Base-by-base conservation (phyloP, 2,797 vertebrate species). In the Eremophila alpestris region DNA sequence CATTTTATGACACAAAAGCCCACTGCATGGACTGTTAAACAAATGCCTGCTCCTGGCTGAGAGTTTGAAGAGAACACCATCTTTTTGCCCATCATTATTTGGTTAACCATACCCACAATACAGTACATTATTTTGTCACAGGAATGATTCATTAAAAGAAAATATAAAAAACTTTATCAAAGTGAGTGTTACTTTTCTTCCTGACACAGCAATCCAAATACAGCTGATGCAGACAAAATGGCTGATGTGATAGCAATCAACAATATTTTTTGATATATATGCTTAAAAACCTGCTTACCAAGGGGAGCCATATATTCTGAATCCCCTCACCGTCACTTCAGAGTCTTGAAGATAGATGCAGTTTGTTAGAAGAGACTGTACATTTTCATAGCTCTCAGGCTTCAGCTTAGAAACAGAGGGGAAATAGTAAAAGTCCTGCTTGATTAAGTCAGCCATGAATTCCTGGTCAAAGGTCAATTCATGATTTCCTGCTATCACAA, bases 311-410 rank as follows among this genome's bases (percentile, higher is more conserved):
- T 99, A 99, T 97, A 99, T 98, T 82, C 98, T 98, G 98, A 99
- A 99, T 87, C 99, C 99, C 38, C 99, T 97, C 90, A 99, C 99
- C 0, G 98, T 99, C 95, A 99, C 99, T 96, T 99, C 99, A 0
- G 99, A 99, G 97, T 99, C 99, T 97, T 99, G 99, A 95, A 99
- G 98, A 98, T 99, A 99, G 98, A 99, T 99, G 98, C 99, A 99
- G 98, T 99, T 99, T 97, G 99, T 99, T 87, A 99, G 98, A 92
- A 99, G 98, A 9, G 99, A 98, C 97, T 99, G 99, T 94, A 99
- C 99, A 6, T 99, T 99, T 97, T 99, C 99, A 14, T 99, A 99
- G 97, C 98, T 99, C 97, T 99, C 99, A 0, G 99, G 99, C 97
- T 99, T 99, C 96, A 99, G 98, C 94, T 99, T 99, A 64, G 99